These are phyloP conservation scores for Stenopsyche tienmushanensis DNA, from an alignment of 1,140 invertebrate genomes.

Conservation along the genomic window DNA sequence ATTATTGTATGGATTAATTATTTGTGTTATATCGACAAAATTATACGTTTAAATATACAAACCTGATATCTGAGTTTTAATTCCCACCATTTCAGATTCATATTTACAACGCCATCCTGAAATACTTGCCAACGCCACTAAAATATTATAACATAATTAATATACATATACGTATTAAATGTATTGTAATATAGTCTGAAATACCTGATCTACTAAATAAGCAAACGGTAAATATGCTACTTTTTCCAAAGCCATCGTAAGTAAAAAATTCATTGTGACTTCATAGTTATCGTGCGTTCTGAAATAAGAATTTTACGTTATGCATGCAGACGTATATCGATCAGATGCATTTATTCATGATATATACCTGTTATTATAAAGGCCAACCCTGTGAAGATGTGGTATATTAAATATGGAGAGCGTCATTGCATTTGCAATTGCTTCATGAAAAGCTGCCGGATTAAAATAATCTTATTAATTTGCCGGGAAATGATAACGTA, in stretches of 20 bases:
- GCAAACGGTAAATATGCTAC: slow-evolving; percentile 78
- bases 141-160: not conserved
- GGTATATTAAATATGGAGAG: slow-evolving; percentile 73
- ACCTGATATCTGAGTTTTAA: slow-evolving; percentile 65
- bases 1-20: slow-evolving; percentile 12
- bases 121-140: slow-evolving; percentile 79
- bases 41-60: slow-evolving; percentile 4
- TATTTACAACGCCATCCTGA: slow-evolving; percentile 68
- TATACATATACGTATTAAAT: slow-evolving; percentile 2
- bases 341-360: too few species aligned
- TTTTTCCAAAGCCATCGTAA: slow-evolving; percentile 80
- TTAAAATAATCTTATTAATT: slow-evolving; percentile 4
- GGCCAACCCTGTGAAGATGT: slow-evolving; percentile 71
- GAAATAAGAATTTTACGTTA: slow-evolving; percentile 27
- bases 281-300: slow-evolving; percentile 66
- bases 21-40: not conserved
- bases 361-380: slow-evolving; percentile 68
- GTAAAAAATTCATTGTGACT: slow-evolving; percentile 76
- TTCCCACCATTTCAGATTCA: slow-evolving; percentile 83
- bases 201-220: slow-evolving; percentile 72
- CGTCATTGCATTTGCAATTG: slow-evolving; percentile 82
- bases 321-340: slow-evolving; percentile 5
- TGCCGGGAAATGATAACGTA: too few species aligned
- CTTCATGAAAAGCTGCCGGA: slow-evolving; percentile 79
- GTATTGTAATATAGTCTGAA: slow-evolving; percentile 27